Evolutionary conservation across 2,888 invertebrate genomes (phyloP), one percentile per base, ranked within the genome.

Genomic region (Sarcophaga rosellei): DNA sequence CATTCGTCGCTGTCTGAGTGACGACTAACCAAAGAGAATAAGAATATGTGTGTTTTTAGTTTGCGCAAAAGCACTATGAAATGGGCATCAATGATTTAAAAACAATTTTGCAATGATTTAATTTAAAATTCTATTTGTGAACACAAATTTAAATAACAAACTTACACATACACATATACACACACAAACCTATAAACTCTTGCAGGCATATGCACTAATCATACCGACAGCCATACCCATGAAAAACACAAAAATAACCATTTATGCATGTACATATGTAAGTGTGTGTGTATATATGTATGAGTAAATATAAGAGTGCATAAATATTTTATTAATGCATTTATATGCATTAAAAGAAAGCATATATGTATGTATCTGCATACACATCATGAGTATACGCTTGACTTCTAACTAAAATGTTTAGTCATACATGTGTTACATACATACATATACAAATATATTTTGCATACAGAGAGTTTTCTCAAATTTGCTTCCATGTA

Each of bases 61-160:
- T n/a, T n/a, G n/a, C n/a, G n/a, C n/a, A n/a, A n/a, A n/a, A n/a
- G n/a, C n/a, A n/a, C n/a, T n/a, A n/a, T n/a, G n/a, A n/a, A n/a
- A n/a, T n/a, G n/a, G n/a, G n/a, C n/a, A n/a, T n/a, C n/a, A n/a
- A n/a, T n/a, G n/a, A n/a, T n/a, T n/a, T n/a, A n/a, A n/a, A n/a
- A 61, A 61, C n/a, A 68, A 61, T 61, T 73, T 68, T 44, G n/a
- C 23, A 45, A 68, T 76, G n/a, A 68, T 66, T 57, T 66, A 44
- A 68, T 77, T 77, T 77, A 68, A 68, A 77, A 77, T 77, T 44
- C 61, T 23, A 59, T 68, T 68, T 68, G 35, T 68, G n/a, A 23
- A 74, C 45, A 44, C 23, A n/a, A 45, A 25, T 20, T 68, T 59
- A 45, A 68, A 21, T 77, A 25, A 63, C 23, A 74, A 12, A 11